phyloP scores from a whole-genome alignment of 2,797 vertebrate genomes.

The Acrocephalus scirpaceus region DNA sequence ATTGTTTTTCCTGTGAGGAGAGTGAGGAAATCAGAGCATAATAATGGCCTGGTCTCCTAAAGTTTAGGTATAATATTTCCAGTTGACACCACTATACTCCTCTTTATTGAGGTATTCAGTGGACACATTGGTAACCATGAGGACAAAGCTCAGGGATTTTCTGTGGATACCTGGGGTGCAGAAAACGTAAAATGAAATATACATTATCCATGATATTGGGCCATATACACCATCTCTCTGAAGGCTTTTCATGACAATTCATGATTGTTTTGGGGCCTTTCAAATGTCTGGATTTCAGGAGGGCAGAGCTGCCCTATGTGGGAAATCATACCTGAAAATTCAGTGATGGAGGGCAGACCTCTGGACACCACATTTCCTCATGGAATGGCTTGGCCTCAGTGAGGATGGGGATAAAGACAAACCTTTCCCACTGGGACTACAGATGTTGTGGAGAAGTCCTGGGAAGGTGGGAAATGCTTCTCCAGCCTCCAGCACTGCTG shows the following conservation, averaged over 20 bases:
- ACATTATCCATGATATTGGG: not conserved
- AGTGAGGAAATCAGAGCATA: not conserved
- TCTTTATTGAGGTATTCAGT: not conserved
- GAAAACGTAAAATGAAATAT: conserved; percentile 7
- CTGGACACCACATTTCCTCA: not conserved
- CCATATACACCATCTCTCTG: not conserved
- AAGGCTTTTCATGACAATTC: conserved; percentile 30
- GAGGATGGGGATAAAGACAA: not conserved
- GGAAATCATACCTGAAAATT: not conserved
- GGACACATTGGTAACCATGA: not conserved
- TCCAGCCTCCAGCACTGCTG: not conserved
- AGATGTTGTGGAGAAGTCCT: not conserved
- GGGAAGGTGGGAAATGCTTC: not conserved
- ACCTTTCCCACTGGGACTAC: not conserved
- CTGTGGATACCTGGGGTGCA: not conserved
- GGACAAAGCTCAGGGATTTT: conserved; percentile 10
- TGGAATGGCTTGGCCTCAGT: not conserved
- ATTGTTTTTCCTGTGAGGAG: not conserved
- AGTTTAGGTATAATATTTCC: not conserved
- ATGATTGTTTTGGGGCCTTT: not conserved
- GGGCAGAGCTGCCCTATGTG: not conserved
- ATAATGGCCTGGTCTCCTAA: not conserved
- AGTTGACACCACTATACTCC: not conserved
- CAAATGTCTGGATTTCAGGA: not conserved
- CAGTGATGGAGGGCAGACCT: not conserved